Percentiles rank a stretch among this genome's conserved stretches.
Evolutionary conservation across 2,113 vertebrate species (phyloP).

Genomic region (Trematomus loennbergii): DNA sequence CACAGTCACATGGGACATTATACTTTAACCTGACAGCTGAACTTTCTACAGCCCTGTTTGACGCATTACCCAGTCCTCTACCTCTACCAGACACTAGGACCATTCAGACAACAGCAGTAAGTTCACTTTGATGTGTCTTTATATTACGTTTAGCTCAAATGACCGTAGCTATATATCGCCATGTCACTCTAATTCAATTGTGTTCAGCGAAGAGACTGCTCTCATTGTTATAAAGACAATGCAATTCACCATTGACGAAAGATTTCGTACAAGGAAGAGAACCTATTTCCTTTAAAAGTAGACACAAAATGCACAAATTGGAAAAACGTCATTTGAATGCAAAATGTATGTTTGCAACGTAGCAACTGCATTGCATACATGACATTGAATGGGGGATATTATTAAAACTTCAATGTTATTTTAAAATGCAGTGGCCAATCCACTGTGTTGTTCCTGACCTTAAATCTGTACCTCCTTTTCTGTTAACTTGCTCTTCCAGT

Average conservation of each 20-base stretch:
- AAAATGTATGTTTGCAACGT: neutral
- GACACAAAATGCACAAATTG: neutral
- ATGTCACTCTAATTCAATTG: neutral
- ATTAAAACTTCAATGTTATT: neutral
- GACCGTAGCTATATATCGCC: neutral
- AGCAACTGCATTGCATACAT: neutral
- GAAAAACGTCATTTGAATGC: neutral
- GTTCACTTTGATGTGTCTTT: slow-evolving; percentile 2
- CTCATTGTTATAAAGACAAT: neutral
- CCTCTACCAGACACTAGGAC: neutral
- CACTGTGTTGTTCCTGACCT: no score
- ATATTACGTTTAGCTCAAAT: neutral
- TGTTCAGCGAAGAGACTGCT: neutral
- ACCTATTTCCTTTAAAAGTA: neutral
- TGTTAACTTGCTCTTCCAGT: slow-evolving; percentile 60
- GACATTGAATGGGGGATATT: neutral
- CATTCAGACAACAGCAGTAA: slow-evolving; percentile 63
- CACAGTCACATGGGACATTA: slow-evolving; percentile 44
- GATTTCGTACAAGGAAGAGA: slow-evolving; percentile 9
- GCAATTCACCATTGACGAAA: slow-evolving; percentile 2
- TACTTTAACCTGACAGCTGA: slow-evolving; percentile 40
- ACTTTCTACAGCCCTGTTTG: slow-evolving; percentile 21
- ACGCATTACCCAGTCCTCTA: slow-evolving; percentile 13
- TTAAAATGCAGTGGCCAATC: neutral
- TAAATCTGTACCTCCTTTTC: neutral